phyloP scores from a whole-genome alignment of 1,140 invertebrate species.

The Eriosoma lanigerum region DNA sequence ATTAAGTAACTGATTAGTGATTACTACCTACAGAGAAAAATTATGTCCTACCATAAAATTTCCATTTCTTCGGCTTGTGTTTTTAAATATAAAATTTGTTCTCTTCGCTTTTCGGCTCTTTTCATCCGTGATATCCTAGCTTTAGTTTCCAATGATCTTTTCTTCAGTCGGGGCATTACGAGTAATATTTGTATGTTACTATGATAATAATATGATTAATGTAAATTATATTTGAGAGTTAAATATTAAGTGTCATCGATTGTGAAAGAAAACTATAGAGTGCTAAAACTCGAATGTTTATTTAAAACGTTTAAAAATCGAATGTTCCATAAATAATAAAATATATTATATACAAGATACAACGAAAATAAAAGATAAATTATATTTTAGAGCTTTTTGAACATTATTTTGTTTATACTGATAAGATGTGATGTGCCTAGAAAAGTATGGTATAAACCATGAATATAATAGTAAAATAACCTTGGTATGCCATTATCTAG shows the following conservation, averaged over 20 bases:
- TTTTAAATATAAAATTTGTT: conserved; percentile 40
- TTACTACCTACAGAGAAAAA: too few relatives aligned
- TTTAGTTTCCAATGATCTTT: conserved; percentile 42
- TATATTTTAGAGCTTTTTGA: background rate
- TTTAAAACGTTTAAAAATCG: background rate
- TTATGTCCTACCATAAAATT: conserved; percentile 38
- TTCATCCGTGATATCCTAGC: conserved; percentile 47
- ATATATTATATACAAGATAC: background rate
- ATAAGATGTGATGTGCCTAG: too few relatives aligned
- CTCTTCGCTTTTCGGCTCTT: conserved; percentile 42
- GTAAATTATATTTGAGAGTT: too few relatives aligned
- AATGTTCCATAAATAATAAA: background rate
- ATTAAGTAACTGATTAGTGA: too few relatives aligned
- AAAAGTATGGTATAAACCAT: background rate
- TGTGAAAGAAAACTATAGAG: background rate
- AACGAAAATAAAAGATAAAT: background rate
- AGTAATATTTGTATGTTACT: background rate
- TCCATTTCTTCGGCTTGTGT: conserved; percentile 49
- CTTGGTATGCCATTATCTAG: too few relatives aligned
- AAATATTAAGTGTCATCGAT: too few relatives aligned
- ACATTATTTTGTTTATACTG: conserved; percentile 38
- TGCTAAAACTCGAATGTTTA: too few relatives aligned
- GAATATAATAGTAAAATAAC: too few relatives aligned
- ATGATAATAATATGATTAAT: background rate
- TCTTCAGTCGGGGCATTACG: conserved; percentile 32